Evolutionary conservation across 2,888 invertebrate species (phyloP).

Genomic region (Phaedon cochleariae): DNA sequence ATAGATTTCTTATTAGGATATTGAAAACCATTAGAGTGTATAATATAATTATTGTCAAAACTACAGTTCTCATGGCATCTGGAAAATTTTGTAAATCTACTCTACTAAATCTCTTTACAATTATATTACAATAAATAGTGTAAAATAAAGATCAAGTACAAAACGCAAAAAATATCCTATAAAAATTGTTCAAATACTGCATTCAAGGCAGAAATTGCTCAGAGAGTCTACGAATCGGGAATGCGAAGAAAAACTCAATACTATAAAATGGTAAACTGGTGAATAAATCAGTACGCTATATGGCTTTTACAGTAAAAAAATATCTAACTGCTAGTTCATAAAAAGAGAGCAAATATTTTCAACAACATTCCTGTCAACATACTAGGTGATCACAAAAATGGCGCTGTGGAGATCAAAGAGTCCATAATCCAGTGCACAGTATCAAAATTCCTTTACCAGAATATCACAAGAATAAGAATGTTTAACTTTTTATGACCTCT

Average conservation of each 20-base stretch:
- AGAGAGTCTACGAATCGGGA: conserved; percentile 32
- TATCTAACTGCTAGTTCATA: neutral
- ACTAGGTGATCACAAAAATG: neutral
- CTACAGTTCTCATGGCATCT: conserved; percentile 26
- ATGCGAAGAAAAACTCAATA: conserved; percentile 25
- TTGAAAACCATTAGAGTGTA: conserved; percentile 13
- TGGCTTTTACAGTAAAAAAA: neutral
- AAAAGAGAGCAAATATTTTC: neutral
- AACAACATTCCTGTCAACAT: neutral
- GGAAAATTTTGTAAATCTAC: conserved; percentile 21
- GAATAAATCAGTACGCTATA: neutral
- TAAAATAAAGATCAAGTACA: conserved; percentile 18
- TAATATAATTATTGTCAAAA: conserved; percentile 22
- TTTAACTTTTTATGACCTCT: neutral
- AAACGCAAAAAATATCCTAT: conserved; percentile 20
- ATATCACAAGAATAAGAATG: too few species aligned
- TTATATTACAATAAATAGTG: conserved; percentile 40
- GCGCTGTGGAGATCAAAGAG: too few species aligned
- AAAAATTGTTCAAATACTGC: conserved; percentile 37
- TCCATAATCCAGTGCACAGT: too few species aligned
- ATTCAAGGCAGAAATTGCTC: conserved; percentile 29
- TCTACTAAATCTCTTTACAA: conserved; percentile 36
- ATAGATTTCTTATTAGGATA: neutral
- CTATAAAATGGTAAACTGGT: neutral
- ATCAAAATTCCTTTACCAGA: too few species aligned